Base-by-base conservation (phyloP, 1,140 invertebrate genomes). In the Brachystomella parvula region DNA sequence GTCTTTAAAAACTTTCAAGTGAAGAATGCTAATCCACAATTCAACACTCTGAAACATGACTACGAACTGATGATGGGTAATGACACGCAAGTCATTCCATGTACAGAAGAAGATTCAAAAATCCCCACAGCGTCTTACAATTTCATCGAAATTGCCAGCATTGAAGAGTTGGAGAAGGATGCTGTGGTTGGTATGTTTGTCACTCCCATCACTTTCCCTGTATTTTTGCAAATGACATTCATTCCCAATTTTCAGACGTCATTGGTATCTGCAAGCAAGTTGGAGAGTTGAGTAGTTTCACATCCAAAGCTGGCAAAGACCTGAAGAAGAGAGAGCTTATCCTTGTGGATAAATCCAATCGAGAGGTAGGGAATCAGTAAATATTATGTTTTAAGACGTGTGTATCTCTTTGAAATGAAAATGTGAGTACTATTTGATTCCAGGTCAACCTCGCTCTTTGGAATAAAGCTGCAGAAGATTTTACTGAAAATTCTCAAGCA, bases 21-120 rank as follows among this genome's bases (percentile, higher is more conserved):
- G 9, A 98, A 96, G 78, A 83, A 88, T 21, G 94, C 95, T 0
- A 97, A 98, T 77, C 96, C 95, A 77, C 85, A 92, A 74, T 98
- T 85, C 75, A 84, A 83, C 19, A 84, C 79, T 47, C 76, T 96
- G 15, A 90, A 93, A 57, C 94, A 97, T 78, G 93, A 98, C 76
- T 99, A 97, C 76, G 96, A 99, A 76, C 89, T 99, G 85, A 89
- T 89, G 0, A 86, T 98, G 72, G 86, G 80, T n/a, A 78, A 80
- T 24, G 90, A 96, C 33, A 89, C 91, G 0, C 81, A 88, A 70
- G 82, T 96, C 6, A 80, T 86, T 39, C 82, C 83, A 59, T 92
- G 88, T 73, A 79, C 81, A 59, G 81, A 85, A 64, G 81, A 85
- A 65, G 83, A 85, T 49, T 75, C 76, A 21, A 77, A 82, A 17